Percentiles rank a stretch among this genome's conserved stretches.
Evolutionary conservation across 2,797 vertebrate genomes (phyloP).

Genomic region (Parauchenoglanis ngamensis): DNA sequence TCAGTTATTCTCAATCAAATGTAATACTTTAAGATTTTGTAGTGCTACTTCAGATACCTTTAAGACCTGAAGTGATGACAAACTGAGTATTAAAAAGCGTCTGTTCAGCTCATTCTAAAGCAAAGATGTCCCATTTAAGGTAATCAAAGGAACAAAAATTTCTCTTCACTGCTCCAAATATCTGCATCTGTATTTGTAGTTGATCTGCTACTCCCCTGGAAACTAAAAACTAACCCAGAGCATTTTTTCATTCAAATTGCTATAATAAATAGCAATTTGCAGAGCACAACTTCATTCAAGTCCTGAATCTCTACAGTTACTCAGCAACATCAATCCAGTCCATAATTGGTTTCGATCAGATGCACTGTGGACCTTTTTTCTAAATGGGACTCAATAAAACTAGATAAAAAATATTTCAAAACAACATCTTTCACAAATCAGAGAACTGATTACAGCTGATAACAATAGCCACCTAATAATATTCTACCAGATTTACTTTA

Average conservation of each 20-base stretch:
- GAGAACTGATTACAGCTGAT: not conserved
- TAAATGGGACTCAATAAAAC: not conserved
- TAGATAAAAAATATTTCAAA: not conserved
- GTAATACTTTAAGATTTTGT: not conserved
- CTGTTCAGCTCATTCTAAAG: not conserved
- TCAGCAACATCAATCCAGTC: not conserved
- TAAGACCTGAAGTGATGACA: not conserved
- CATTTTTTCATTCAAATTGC: not conserved
- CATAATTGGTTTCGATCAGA: not conserved
- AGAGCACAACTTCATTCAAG: not conserved
- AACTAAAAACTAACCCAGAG: not conserved
- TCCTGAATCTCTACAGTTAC: not conserved
- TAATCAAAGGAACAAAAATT: not conserved
- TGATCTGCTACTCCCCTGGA: not conserved
- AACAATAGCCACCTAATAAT: not conserved
- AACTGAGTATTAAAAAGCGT: not conserved
- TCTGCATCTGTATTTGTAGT: not conserved
- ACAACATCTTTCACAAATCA: slow-evolving; percentile 2
- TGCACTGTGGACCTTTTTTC: not conserved
- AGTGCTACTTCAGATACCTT: not conserved
- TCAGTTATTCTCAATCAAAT: not conserved
- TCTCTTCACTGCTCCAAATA: not conserved
- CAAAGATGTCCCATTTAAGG: not conserved
- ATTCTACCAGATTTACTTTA: not conserved
- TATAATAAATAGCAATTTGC: not conserved